Evolutionary conservation across 2,888 invertebrate species (phyloP).

Genomic region (Bhutanitis thaidina): DNA sequence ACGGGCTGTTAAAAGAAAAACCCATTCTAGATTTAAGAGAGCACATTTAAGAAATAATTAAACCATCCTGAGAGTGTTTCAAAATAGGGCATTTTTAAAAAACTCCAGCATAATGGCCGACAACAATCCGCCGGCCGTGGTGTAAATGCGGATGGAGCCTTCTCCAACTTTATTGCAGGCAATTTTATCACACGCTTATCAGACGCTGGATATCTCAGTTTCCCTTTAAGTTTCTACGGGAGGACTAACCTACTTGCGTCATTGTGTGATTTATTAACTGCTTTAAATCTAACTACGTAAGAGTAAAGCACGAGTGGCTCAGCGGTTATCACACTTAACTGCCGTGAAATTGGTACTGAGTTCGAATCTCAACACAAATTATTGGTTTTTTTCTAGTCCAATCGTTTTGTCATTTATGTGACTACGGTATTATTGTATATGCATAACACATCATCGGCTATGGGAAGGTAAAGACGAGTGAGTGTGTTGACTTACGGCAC

Average conservation of each 20-base stretch:
- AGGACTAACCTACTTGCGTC: background rate
- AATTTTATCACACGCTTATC: constrained; percentile 45
- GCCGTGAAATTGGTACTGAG: no score
- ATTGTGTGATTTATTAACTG: background rate
- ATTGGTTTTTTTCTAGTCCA: no score
- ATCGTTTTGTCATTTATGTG: no score
- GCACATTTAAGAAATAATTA: constrained; percentile 25
- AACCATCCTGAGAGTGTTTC: constrained; percentile 23
- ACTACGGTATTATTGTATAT: no score
- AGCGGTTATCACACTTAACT: no score
- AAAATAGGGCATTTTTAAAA: constrained; percentile 28
- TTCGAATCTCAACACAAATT: no score
- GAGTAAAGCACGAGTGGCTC: no score
- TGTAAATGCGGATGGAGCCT: constrained; percentile 1
- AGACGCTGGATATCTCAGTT: constrained; percentile 30
- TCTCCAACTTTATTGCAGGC: constrained; percentile 36
- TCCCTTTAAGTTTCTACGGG: background rate
- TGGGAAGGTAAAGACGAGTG: no score
- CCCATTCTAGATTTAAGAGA: constrained; percentile 9
- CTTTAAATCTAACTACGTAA: background rate
- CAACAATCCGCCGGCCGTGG: constrained; percentile 25
- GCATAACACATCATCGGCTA: no score
- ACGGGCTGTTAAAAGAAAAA: constrained; percentile 12
- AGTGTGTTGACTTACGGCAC: no score
- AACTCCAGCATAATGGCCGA: constrained; percentile 28